These are phyloP conservation scores for Peromyscus aztecus DNA, from an alignment of 2,797 vertebrate species.

Conservation along the genomic window DNA sequence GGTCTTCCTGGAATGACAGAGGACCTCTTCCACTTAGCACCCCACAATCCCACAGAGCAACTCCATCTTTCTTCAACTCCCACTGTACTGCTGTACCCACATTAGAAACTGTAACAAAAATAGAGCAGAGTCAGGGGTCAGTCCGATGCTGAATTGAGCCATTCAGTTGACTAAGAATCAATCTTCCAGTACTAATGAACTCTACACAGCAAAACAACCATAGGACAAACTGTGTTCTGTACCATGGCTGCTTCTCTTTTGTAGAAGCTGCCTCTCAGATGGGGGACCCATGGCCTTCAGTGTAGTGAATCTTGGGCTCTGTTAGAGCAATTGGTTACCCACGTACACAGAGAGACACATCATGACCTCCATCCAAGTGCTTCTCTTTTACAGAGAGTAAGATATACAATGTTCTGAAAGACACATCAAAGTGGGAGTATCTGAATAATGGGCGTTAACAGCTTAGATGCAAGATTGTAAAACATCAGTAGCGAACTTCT, in stretches of 20 bases:
- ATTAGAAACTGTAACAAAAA: constrained; percentile 73
- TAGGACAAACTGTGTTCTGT: neutral
- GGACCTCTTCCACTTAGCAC: constrained; percentile 41
- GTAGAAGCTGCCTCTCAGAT: constrained; percentile 5
- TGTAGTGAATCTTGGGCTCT: neutral
- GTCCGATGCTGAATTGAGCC: constrained; percentile 38
- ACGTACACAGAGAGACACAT: neutral
- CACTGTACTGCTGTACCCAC: neutral
- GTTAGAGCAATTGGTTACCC: constrained; percentile 38
- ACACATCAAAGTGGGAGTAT: neutral
- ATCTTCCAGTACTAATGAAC: constrained; percentile 45
- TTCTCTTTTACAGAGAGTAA: constrained; percentile 33
- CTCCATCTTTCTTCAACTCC: constrained; percentile 57
- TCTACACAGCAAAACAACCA: constrained; percentile 13
- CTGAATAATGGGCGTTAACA: no score
- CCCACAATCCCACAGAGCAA: constrained; percentile 37
- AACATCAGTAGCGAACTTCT: no score
- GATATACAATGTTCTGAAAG: neutral
- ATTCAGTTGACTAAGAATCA: constrained; percentile 60
- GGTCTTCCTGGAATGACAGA: constrained; percentile 52
- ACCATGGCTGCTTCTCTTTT: neutral
- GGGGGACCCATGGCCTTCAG: neutral
- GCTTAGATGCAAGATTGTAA: no score
- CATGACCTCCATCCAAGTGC: neutral
- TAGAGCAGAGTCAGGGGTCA: constrained; percentile 69